Evolutionary conservation across 2,113 vertebrate species (phyloP).

Genomic region (Sander lucioperca): DNA sequence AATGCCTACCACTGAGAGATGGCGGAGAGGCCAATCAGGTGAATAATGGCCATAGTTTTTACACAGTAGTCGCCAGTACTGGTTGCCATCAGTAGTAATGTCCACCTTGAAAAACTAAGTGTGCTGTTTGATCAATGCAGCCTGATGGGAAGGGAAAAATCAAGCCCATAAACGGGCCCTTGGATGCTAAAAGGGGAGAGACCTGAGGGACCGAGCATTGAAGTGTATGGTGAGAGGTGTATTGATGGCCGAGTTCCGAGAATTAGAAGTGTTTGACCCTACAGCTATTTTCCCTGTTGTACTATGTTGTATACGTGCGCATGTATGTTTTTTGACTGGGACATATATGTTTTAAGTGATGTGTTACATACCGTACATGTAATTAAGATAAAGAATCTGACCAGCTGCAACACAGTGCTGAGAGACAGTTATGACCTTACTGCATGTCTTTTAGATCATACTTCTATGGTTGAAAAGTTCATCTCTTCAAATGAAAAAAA

Average conservation of each 20-base stretch:
- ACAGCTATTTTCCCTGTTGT: conserved; percentile 55
- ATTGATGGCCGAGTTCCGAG: conserved; percentile 79
- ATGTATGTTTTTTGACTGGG: background rate
- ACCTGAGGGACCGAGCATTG: conserved; percentile 74
- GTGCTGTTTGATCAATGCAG: conserved; percentile 84
- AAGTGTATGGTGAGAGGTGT: conserved; percentile 79
- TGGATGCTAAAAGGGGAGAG: conserved; percentile 83
- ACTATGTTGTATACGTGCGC: conserved; percentile 35
- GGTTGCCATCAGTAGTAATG: conserved; percentile 85
- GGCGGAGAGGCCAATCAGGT: conserved; percentile 85
- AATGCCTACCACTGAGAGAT: conserved; percentile 81
- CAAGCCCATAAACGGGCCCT: conserved; percentile 84
- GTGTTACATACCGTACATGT: conserved; percentile 10
- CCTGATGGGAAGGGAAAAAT: conserved; percentile 85
- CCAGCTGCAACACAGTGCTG: conserved; percentile 27
- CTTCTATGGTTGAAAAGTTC: conserved; percentile 73
- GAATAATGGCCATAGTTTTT: conserved; percentile 84
- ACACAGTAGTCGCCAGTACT: conserved; percentile 71
- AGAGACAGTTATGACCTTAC: conserved; percentile 73
- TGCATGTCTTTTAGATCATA: conserved; percentile 61
- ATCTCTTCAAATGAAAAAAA: conserved; percentile 58
- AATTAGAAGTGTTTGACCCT: conserved; percentile 78
- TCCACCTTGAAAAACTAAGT: conserved; percentile 84
- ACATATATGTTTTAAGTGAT: conserved; percentile 16
- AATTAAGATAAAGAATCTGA: conserved; percentile 47